Evolutionary conservation across 1,140 invertebrate species (phyloP).

Genomic region (Papilio xuthus): DNA sequence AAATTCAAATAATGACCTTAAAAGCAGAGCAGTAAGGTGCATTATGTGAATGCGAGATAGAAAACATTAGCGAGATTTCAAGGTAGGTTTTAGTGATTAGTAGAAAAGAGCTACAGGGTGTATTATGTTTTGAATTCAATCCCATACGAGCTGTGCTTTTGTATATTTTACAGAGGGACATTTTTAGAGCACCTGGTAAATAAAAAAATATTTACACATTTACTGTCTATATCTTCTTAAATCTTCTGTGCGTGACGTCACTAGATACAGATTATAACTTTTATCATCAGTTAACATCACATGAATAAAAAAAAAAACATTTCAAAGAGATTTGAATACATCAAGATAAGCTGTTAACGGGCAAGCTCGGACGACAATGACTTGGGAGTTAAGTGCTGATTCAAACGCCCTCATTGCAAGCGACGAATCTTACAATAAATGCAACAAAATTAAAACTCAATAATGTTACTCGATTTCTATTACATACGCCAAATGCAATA

Average conservation of each 20-base stretch:
- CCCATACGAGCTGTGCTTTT: neutral
- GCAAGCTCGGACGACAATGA: neutral
- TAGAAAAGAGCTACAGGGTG: slow-evolving; percentile 24
- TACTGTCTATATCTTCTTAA: neutral
- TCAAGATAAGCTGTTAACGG: neutral
- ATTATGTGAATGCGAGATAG: neutral
- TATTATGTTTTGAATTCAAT: slow-evolving; percentile 4
- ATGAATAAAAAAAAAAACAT: neutral
- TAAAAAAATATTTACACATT: neutral
- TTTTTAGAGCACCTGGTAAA: neutral
- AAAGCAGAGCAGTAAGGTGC: neutral
- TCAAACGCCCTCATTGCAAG: neutral
- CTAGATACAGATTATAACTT: neutral
- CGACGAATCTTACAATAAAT: neutral
- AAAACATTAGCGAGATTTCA: slow-evolving; percentile 26
- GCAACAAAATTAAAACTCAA: neutral
- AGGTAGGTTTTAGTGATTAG: slow-evolving; percentile 35
- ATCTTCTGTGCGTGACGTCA: neutral
- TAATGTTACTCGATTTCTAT: neutral
- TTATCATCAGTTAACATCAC: neutral
- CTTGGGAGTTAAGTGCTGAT: slow-evolving; percentile 7
- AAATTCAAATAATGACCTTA: slow-evolving; percentile 5
- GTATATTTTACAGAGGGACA: neutral
- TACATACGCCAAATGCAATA: neutral
- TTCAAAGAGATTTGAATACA: neutral